These are phyloP conservation scores for Heptranchias perlo DNA, from an alignment of 2,113 vertebrate species.

Conservation along the genomic window DNA sequence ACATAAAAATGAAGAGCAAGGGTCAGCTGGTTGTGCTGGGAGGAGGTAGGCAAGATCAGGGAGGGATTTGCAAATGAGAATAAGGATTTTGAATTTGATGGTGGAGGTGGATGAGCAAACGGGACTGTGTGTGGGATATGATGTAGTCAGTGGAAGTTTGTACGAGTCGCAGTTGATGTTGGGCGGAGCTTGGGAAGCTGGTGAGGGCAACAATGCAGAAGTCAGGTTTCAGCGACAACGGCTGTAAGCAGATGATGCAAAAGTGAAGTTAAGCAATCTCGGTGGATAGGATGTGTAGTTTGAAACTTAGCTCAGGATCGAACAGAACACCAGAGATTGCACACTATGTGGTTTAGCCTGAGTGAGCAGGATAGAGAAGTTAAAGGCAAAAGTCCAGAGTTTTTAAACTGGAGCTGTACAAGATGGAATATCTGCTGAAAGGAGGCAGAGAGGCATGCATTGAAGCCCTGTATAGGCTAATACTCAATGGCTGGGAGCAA, in stretches of 20 bases:
- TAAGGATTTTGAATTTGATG: background rate
- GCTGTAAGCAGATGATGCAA: background rate
- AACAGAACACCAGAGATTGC: background rate
- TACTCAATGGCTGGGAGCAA: too few species aligned
- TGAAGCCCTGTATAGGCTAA: too few species aligned
- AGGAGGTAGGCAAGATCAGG: background rate
- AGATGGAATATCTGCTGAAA: too few species aligned
- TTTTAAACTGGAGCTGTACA: too few species aligned
- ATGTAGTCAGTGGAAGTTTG: background rate
- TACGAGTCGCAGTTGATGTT: background rate
- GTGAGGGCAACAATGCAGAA: background rate
- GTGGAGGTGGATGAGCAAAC: background rate
- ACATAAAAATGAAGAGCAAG: background rate
- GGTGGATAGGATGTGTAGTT: background rate
- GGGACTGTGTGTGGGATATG: background rate
- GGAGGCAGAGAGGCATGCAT: too few species aligned
- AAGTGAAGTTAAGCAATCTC: background rate
- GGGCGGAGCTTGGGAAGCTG: background rate
- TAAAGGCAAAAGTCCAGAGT: too few species aligned
- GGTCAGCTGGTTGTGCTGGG: background rate
- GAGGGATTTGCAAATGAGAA: background rate
- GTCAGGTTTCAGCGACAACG: background rate
- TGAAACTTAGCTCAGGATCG: background rate
- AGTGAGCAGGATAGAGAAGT: too few species aligned
- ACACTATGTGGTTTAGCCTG: too few species aligned